Evolutionary conservation across 2,797 vertebrate genomes (phyloP).

Genomic region (Thalassophryne amazonica): DNA sequence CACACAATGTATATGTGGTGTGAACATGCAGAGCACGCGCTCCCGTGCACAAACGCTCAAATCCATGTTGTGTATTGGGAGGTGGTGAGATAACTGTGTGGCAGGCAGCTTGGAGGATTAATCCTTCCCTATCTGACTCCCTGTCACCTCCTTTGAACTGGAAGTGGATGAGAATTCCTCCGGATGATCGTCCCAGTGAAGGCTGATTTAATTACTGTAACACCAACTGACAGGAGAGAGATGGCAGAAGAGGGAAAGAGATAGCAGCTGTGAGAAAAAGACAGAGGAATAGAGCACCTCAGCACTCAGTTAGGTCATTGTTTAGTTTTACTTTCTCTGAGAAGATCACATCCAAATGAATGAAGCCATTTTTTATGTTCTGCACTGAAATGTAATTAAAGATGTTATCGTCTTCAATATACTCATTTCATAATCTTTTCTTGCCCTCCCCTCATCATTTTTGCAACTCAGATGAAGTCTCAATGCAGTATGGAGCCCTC

Average conservation of each 20-base stretch:
- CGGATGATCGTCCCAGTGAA: constrained; percentile 18
- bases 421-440: too few relatives aligned
- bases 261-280: too few relatives aligned
- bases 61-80: constrained; percentile 6
- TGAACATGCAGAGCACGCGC: too few relatives aligned
- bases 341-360: too few relatives aligned
- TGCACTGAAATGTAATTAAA: too few relatives aligned
- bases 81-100: constrained; percentile 32
- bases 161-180: constrained; percentile 29
- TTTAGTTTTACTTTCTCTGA: too few relatives aligned
- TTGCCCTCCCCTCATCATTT: too few relatives aligned
- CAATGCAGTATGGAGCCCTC: too few relatives aligned
- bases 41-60: too few relatives aligned
- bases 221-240: not conserved
- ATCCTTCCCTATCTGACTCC: constrained; percentile 34
- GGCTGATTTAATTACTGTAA: constrained; percentile 38
- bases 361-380: too few relatives aligned
- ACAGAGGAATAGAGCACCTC: not conserved
- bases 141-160: constrained; percentile 45
- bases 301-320: not conserved
- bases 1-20: not conserved
- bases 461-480: too few relatives aligned
- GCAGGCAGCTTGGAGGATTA: constrained; percentile 34
- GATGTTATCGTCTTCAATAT: too few relatives aligned
- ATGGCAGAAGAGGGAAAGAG: not conserved